These are phyloP conservation scores for Anabacerthia variegaticeps DNA, from an alignment of 2,797 vertebrate species.

Conservation along the genomic window DNA sequence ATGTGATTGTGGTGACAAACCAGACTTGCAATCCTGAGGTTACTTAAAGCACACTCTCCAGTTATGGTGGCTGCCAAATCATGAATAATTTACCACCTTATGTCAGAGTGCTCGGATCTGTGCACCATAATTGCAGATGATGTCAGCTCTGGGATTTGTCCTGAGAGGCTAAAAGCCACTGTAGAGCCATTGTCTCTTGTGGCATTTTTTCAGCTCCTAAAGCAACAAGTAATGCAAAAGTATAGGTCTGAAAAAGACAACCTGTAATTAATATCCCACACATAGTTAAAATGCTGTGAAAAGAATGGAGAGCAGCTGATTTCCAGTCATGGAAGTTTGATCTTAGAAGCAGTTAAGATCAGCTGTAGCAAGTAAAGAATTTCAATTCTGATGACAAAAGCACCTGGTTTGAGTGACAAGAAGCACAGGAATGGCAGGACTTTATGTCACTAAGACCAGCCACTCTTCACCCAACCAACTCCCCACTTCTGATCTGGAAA, in stretches of 20 bases:
- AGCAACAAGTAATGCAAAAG: constrained; percentile 44
- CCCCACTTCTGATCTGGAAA: neutral
- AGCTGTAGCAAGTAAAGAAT: neutral
- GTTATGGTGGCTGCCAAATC: constrained; percentile 6
- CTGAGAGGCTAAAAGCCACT: constrained; percentile 42
- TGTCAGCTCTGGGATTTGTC: constrained; percentile 61
- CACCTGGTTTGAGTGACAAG: neutral
- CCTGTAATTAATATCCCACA: constrained; percentile 35
- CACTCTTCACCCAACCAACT: neutral
- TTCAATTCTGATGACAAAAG: neutral
- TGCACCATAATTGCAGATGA: constrained; percentile 62
- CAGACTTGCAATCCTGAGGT: constrained; percentile 9
- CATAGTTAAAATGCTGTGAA: neutral
- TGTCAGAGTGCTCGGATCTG: constrained; percentile 38
- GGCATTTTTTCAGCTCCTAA: constrained; percentile 36
- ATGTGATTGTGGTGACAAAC: neutral
- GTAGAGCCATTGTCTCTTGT: constrained; percentile 4
- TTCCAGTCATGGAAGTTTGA: neutral
- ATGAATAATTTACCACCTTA: constrained; percentile 64
- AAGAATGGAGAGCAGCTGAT: neutral
- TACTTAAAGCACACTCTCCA: neutral
- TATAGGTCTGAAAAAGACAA: constrained; percentile 1
- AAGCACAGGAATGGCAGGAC: neutral
- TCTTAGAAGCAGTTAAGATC: neutral
- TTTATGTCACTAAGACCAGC: neutral